These are phyloP conservation scores for Entelurus aequoreus DNA, from an alignment of 2,113 vertebrate species.

Conservation along the genomic window DNA sequence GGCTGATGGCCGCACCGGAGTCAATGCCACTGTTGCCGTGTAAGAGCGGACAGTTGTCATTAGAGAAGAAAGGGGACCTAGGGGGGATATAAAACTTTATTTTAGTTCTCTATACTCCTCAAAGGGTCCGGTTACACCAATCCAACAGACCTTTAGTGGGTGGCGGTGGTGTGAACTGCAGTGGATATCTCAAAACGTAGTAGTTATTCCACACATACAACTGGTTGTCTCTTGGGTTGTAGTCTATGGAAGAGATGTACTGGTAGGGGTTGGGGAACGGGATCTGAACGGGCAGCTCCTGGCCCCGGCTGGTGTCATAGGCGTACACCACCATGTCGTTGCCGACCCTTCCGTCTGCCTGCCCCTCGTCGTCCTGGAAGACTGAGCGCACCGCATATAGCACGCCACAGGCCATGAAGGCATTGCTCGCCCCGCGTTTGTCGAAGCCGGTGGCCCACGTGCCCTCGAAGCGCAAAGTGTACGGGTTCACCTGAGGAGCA, in stretches of 20 bases:
- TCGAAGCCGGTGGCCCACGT: slow-evolving; percentile 92
- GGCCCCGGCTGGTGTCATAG: slow-evolving; percentile 86
- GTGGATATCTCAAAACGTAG: slow-evolving; percentile 84
- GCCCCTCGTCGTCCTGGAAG: slow-evolving; percentile 89
- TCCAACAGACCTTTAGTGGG: slow-evolving; percentile 77
- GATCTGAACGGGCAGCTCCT: slow-evolving; percentile 77
- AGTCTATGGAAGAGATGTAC: slow-evolving; percentile 89
- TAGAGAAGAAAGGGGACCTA: slow-evolving; percentile 63
- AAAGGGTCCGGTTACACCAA: not conserved
- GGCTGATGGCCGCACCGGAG: slow-evolving; percentile 78
- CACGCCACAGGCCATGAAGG: slow-evolving; percentile 93
- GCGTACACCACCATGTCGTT: slow-evolving; percentile 87
- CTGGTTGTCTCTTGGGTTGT: slow-evolving; percentile 94
- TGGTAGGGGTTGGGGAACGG: slow-evolving; percentile 94
- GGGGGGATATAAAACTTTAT: not conserved
- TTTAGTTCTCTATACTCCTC: not conserved
- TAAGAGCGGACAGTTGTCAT: slow-evolving; percentile 70
- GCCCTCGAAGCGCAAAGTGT: slow-evolving; percentile 90
- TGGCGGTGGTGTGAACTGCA: slow-evolving; percentile 83
- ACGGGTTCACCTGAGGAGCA: slow-evolving; percentile 81
- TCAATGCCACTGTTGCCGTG: slow-evolving; percentile 68
- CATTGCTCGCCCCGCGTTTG: slow-evolving; percentile 88
- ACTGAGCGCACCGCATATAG: slow-evolving; percentile 89
- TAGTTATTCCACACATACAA: slow-evolving; percentile 97
- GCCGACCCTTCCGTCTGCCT: slow-evolving; percentile 82